phyloP scores from a whole-genome alignment of 64 coral and sea anemone genomes.

The Dendronephthya gigantea region DNA sequence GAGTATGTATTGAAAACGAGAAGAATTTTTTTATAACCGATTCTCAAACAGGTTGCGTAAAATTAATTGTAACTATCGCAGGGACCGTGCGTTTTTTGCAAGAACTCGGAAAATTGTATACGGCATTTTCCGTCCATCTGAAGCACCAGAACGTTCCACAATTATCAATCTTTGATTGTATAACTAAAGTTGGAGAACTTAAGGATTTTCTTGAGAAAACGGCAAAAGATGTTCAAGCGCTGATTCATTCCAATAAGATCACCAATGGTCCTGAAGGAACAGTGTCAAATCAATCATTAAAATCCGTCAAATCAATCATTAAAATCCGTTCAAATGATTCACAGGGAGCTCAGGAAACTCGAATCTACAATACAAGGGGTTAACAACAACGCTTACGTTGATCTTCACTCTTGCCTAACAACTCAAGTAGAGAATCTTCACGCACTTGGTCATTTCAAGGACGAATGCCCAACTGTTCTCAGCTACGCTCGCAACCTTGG shows the following conservation, averaged over 20 bases:
- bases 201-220: conserved; percentile 45
- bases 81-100: conserved; percentile 29
- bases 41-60: conserved; percentile 9
- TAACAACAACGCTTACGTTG: neutral
- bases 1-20: conserved; percentile 13
- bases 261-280: conserved; percentile 42
- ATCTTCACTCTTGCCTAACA: conserved; percentile 25
- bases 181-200: conserved; percentile 16
- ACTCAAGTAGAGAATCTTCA: conserved; percentile 33
- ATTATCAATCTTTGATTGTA: conserved; percentile 15
- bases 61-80: conserved; percentile 1
- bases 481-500: no score
- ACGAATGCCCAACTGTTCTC: no score
- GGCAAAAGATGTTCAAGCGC: conserved; percentile 15
- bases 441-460: conserved; percentile 15
- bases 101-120: conserved; percentile 29
- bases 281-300: no score
- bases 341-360: no score
- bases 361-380: no score
- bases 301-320: no score
- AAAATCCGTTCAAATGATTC: no score
- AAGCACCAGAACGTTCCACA: conserved; percentile 14
- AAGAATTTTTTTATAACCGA: conserved; percentile 27
- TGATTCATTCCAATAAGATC: conserved; percentile 22
- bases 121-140: conserved; percentile 43